These are phyloP conservation scores for Oscheius sp. DNA, from an alignment of 1,140 invertebrate species.

Conservation along the genomic window DNA sequence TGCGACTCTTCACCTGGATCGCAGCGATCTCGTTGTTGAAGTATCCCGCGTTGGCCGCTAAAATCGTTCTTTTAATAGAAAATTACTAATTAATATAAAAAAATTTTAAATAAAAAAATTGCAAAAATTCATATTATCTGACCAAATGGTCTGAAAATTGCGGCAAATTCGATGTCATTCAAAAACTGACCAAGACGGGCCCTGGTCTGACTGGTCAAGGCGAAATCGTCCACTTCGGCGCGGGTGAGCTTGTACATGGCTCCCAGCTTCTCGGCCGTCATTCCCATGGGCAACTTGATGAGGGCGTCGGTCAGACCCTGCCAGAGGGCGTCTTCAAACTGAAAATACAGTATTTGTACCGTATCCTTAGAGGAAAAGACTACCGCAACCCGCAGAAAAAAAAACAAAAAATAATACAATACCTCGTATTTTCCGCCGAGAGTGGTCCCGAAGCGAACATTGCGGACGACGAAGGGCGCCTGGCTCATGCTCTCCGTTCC, in stretches of 20 bases:
- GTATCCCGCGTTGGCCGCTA: slow-evolving; percentile 69
- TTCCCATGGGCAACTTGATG: slow-evolving; percentile 88
- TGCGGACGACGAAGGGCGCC: slow-evolving; percentile 79
- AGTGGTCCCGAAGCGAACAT: slow-evolving; percentile 83
- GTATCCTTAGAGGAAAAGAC: too few species aligned
- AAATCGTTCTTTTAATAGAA: background rate
- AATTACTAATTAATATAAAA: background rate
- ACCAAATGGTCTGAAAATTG: too few species aligned
- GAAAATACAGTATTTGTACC: too few species aligned
- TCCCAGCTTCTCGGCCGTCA: slow-evolving; percentile 95
- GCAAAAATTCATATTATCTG: background rate
- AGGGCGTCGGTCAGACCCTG: slow-evolving; percentile 82
- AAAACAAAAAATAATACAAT: background rate
- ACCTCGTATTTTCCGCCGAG: slow-evolving; percentile 74
- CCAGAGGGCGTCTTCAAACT: slow-evolving; percentile 90
- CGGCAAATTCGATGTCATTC: too few species aligned
- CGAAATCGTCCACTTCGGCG: slow-evolving; percentile 83
- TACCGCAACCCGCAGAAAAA: too few species aligned
- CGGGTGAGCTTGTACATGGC: slow-evolving; percentile 80
- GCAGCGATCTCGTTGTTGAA: slow-evolving; percentile 88
- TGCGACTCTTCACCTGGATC: slow-evolving; percentile 78
- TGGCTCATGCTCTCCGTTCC: slow-evolving; percentile 90
- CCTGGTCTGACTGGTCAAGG: slow-evolving; percentile 72
- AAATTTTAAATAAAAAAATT: background rate
- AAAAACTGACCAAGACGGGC: background rate